phyloP scores from a whole-genome alignment of 2,113 vertebrate species.

The Dermatemys mawii region DNA sequence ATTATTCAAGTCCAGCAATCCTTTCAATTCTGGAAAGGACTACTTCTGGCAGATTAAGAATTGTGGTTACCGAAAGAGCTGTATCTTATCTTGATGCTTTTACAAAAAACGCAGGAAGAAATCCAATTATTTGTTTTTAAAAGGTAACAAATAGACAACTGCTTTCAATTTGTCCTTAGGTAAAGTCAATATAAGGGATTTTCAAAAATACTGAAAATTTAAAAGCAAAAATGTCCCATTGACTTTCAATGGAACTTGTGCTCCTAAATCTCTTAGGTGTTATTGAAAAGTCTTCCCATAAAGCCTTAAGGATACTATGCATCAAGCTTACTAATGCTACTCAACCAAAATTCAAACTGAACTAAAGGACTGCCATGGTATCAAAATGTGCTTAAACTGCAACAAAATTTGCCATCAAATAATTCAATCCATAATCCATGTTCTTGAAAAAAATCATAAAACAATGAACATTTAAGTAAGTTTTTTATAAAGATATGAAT shows the following conservation, averaged over 20 bases:
- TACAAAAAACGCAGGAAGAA: neutral
- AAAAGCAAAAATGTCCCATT: neutral
- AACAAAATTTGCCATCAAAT: neutral
- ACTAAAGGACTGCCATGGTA: neutral
- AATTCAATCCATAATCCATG: accelerated
- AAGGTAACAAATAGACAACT: neutral
- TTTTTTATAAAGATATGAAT: too few relatives aligned
- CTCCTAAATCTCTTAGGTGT: neutral
- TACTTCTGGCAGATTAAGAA: slow-evolving; percentile 1
- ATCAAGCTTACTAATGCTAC: neutral
- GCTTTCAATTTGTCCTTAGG: neutral
- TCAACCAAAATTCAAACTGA: neutral
- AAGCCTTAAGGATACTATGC: neutral
- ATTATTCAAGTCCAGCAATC: neutral
- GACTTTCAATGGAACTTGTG: neutral
- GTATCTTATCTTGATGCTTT: neutral
- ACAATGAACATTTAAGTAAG: neutral
- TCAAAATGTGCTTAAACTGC: neutral
- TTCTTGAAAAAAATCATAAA: neutral
- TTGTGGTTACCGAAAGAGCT: neutral
- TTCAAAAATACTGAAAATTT: neutral
- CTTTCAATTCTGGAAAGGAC: neutral
- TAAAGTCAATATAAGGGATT: neutral
- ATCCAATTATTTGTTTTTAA: neutral
- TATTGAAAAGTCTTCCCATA: neutral